A percentile compares a stretch with the other conserved stretches of the same genome.
Evolutionary conservation across 2,797 vertebrate species (phyloP).

Genomic region (Alfaro cultratus): DNA sequence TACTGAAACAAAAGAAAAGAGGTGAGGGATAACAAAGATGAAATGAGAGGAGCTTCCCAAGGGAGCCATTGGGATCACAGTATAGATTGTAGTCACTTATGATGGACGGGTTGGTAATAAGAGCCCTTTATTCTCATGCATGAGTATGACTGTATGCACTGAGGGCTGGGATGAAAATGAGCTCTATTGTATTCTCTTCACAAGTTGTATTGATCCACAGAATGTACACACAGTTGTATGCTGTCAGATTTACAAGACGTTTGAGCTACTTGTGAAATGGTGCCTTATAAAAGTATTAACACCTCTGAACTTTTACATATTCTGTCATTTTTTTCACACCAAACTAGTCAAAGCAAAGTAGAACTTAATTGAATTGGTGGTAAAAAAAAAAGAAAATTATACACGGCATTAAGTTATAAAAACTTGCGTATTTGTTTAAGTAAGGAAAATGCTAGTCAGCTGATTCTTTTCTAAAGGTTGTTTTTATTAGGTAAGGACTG

Average conservation of each 20-base stretch:
- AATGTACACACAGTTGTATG: slow-evolving; percentile 12
- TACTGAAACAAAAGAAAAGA: slow-evolving; percentile 73
- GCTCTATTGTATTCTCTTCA: slow-evolving; percentile 54
- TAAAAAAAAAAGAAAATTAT: background rate
- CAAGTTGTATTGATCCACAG: slow-evolving; percentile 49
- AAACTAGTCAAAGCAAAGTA: background rate
- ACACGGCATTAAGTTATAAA: background rate
- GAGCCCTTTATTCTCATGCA: slow-evolving; percentile 44
- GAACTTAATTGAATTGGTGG: background rate
- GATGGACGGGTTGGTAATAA: slow-evolving; percentile 59
- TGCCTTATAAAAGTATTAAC: background rate
- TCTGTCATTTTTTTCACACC: background rate
- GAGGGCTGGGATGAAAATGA: slow-evolving; percentile 21
- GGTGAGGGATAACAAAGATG: slow-evolving; percentile 62
- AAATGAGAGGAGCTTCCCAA: slow-evolving; percentile 64
- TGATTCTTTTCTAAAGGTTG: background rate
- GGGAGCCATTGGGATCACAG: slow-evolving; percentile 61
- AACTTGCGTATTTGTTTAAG: background rate
- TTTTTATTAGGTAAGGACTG: background rate
- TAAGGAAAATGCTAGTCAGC: background rate
- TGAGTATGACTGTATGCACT: slow-evolving; percentile 27
- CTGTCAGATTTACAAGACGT: slow-evolving; percentile 15
- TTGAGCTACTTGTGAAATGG: slow-evolving; percentile 24
- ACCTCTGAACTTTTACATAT: background rate
- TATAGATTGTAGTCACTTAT: slow-evolving; percentile 77